phyloP scores from a whole-genome alignment of 2,113 vertebrate species.

The Phrynosoma platyrhinos region DNA sequence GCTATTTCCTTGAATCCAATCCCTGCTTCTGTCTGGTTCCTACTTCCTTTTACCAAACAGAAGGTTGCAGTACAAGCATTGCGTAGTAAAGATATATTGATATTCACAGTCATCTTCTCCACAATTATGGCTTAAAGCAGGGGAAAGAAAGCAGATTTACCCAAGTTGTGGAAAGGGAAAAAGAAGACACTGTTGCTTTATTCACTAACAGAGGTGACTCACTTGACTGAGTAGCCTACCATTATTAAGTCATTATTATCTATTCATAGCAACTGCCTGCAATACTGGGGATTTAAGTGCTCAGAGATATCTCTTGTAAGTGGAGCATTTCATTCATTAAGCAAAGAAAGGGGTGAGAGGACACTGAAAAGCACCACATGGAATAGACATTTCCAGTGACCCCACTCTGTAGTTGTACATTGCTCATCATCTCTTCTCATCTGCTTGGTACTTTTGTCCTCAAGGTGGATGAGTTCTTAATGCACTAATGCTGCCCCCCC shows the following conservation, averaged over 20 bases:
- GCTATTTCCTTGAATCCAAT: constrained; percentile 61
- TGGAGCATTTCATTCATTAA: background rate
- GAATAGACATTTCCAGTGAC: background rate
- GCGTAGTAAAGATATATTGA: constrained; percentile 56
- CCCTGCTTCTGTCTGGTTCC: constrained; percentile 18
- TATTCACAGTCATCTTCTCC: constrained; percentile 61
- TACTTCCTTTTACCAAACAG: constrained; percentile 42
- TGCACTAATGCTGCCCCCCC: background rate
- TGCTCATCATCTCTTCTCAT: background rate
- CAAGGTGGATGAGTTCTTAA: background rate
- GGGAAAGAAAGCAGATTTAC: accelerated
- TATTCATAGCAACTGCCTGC: constrained; percentile 1
- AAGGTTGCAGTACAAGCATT: constrained; percentile 66
- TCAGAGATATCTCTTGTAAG: background rate
- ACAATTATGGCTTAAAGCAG: constrained; percentile 38
- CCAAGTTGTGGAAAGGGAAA: background rate
- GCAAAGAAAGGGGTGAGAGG: background rate
- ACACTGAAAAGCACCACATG: background rate
- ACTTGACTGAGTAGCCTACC: constrained; percentile 40
- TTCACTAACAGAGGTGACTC: constrained; percentile 29
- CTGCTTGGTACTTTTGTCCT: background rate
- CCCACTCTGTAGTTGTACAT: background rate
- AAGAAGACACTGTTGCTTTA: background rate
- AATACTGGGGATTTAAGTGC: background rate
- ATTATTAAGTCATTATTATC: constrained; percentile 29